Evolutionary conservation across 2,797 vertebrate genomes (phyloP), one percentile per base, ranked within the genome.

Genomic region (Trematomus bernacchii): DNA sequence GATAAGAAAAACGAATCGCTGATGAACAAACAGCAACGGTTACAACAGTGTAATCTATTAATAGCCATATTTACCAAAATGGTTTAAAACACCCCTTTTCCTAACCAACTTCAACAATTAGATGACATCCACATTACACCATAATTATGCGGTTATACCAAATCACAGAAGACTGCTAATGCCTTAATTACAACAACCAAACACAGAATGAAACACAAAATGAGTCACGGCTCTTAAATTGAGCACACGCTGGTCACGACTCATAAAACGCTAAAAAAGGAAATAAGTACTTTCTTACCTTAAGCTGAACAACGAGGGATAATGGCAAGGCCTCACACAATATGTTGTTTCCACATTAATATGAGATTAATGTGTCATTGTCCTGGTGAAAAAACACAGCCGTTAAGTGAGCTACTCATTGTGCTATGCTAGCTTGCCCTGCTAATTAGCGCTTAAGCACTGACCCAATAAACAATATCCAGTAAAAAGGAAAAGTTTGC

Each of bases 291-390:
- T 27, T 27, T 52, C 19, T 54, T 30, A 58, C 47, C 52, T 58
- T 53, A 9, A 43, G 52, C n/a, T 64, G 9, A 60, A 62, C 37
- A 33, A 9, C 16, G n/a, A 15, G 12, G 2, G 12, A 15, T 19
- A 19, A 2, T 47, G 46, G 40, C 59, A 55, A 9, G 14, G 47
- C 16, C 18, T 53, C 15, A 6, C 3, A 16, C 21, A 53, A 43
- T 40, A 27, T 33, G 42, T 42, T n/a, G 6, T 30, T 61, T 59
- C 57, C 42, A 47, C 51, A 42, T 60, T n/a, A 21, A 37, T 54
- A 54, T 57, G 15, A 66, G 50, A 69, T 70, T 5, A 44, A 66
- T n/a, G 50, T 43, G 21, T 66, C 50, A 18, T 43, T 51, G 19
- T 43, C 37, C 18, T 21, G n/a, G 61, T 50, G 51, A 63, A 9